A percentile compares a stretch with the other conserved stretches of the same genome.
phyloP scores from a whole-genome alignment of 1,140 invertebrate species.

The Orchesella cincta region DNA sequence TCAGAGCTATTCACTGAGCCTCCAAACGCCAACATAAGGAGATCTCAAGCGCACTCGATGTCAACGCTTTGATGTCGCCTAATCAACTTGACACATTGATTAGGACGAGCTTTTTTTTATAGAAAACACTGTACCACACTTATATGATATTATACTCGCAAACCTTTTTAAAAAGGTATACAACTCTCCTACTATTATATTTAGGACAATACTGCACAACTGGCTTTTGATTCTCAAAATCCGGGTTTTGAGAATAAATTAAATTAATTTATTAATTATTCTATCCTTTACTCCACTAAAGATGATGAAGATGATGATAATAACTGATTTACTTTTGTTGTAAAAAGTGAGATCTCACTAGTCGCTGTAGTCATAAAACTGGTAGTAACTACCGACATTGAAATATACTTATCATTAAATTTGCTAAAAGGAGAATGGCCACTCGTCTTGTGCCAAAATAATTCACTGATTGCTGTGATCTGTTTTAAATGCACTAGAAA shows the following conservation, averaged over 20 bases:
- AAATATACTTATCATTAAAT: not conserved
- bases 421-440: too few species aligned
- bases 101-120: not conserved
- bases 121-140: too few species aligned
- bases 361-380: not conserved
- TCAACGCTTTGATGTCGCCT: slow-evolving; percentile 9
- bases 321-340: not conserved
- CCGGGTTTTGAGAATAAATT: not conserved
- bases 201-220: slow-evolving; percentile 5
- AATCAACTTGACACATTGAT: slow-evolving; percentile 26
- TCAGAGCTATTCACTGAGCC: slow-evolving; percentile 22
- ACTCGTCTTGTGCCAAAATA: too few species aligned
- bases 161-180: too few species aligned
- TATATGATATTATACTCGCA: too few species aligned
- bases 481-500: too few species aligned
- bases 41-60: slow-evolving; percentile 20
- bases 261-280: not conserved
- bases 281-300: not conserved
- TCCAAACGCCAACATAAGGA: slow-evolving; percentile 24
- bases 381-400: not conserved
- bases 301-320: not conserved
- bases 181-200: not conserved
- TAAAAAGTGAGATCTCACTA: slow-evolving; percentile 13
- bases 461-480: too few species aligned
- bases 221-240: not conserved